Base-by-base conservation (phyloP, 2,888 invertebrate species). In the Oscheius sp. region DNA sequence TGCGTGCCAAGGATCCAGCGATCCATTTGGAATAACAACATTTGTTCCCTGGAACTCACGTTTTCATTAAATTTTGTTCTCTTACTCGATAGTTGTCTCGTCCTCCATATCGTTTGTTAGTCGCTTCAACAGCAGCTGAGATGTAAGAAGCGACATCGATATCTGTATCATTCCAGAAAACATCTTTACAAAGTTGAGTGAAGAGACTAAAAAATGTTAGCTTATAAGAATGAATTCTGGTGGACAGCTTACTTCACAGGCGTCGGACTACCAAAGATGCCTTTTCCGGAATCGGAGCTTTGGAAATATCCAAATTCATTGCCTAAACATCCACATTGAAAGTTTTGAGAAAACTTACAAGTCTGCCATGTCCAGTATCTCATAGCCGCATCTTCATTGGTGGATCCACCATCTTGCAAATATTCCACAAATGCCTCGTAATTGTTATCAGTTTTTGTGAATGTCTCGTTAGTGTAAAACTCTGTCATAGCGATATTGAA, bases 271-370 rank as follows among this genome's bases (percentile, higher is more conserved):
- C 84, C 85, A 66, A 83, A 85, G 61, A 85, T 81, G 29, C 80
- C 78, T 49, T 76, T 73, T 61, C 89, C 86, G 0, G 83, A 63
- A 75, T 93, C 92, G 0, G 95, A 94, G 0, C 95, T 94, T 90
- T 97, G 96, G 89, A 93, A 97, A 89, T 94, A 97, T 29, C 96
- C 96, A 89, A 96, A 97, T 89, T 97, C 97, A 0, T 94, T 35
- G 35, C 35, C 35, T 35, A 35, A 35, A 35, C 9, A 6, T 35
- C 35, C 5, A 3, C 9, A 35, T 3, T 6, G 35, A 9, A 9
- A 35, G 9, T 35, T 35, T 9, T 35, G 35, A 35, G 35, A 35
- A 6, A 35, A 35, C 3, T 35, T 94, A 88, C 96, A 97, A 0
- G 96, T 96, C 90, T 96, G 96, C 89, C 95, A 96, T 74, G 92